These are phyloP conservation scores for Goniozus legneri DNA, from an alignment of 1,140 invertebrate species.

Conservation along the genomic window DNA sequence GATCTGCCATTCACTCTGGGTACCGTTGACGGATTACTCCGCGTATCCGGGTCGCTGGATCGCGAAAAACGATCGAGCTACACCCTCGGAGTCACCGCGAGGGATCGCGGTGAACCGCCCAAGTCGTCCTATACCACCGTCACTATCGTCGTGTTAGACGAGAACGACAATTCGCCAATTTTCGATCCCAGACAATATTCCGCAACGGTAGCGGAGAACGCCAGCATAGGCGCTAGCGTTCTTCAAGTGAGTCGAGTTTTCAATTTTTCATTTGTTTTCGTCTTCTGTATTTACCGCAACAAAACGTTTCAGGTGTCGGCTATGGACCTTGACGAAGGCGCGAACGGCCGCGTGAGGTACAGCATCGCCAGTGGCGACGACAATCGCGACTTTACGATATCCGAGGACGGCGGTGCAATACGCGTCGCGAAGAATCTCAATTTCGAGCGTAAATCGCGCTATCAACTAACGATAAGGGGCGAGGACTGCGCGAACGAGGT, in stretches of 20 bases:
- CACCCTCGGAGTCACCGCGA: constrained; percentile 75
- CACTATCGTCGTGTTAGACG: constrained; percentile 76
- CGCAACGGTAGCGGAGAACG: constrained; percentile 85
- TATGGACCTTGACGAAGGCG: constrained; percentile 85
- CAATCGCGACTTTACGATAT: constrained; percentile 86
- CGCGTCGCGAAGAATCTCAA: constrained; percentile 87
- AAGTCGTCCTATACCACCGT: constrained; percentile 69
- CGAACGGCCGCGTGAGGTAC: constrained; percentile 85
- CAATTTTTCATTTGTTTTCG: no score
- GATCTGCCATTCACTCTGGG: constrained; percentile 78
- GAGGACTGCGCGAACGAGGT: constrained; percentile 79
- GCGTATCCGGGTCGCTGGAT: constrained; percentile 78
- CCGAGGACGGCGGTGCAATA: constrained; percentile 84
- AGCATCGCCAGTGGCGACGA: constrained; percentile 84
- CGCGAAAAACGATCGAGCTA: constrained; percentile 82
- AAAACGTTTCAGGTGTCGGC: constrained; percentile 74
- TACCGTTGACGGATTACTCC: constrained; percentile 79
- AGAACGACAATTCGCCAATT: constrained; percentile 91
- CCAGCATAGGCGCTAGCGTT: constrained; percentile 87
- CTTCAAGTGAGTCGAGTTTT: constrained; percentile 62
- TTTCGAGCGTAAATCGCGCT: constrained; percentile 83
- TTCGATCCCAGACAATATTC: constrained; percentile 88
- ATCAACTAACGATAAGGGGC: constrained; percentile 77
- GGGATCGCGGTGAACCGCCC: constrained; percentile 83
- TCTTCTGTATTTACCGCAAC: no score